Percentiles rank a stretch among this genome's conserved stretches.
Conservation (phyloP, 2,888 invertebrate genomes). For the Chironomus tentans region DNA sequence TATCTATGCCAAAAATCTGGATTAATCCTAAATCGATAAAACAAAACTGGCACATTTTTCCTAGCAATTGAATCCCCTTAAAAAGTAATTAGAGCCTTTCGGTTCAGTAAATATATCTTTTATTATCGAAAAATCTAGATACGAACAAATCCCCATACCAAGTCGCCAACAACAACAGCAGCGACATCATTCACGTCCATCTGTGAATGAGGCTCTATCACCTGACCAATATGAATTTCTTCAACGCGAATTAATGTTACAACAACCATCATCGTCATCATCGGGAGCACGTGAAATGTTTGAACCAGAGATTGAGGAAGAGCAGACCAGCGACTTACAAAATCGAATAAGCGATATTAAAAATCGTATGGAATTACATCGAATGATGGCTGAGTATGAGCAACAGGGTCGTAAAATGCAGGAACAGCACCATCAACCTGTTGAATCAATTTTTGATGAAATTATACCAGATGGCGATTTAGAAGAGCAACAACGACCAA, state of each 20-base stretch:
- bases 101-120: not conserved
- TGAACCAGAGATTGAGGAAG: not conserved
- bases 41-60: no score
- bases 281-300: not conserved
- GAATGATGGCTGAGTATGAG: constrained; percentile 34
- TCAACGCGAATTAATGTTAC: constrained; percentile 9
- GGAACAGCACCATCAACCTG: constrained; percentile 26
- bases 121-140: not conserved
- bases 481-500: not conserved
- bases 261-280: not conserved
- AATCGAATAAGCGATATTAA: constrained; percentile 34
- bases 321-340: constrained; percentile 32
- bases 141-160: not conserved
- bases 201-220: constrained; percentile 7
- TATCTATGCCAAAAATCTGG: not conserved
- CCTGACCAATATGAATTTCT: constrained; percentile 25
- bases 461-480: constrained; percentile 18
- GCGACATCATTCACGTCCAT: not conserved
- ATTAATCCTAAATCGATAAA: no score
- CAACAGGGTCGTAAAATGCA: constrained; percentile 29
- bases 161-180: constrained; percentile 28
- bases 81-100: no score
- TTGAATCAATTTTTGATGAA: constrained; percentile 1
- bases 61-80: no score
- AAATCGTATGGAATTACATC: constrained; percentile 37